Conservation (phyloP, 2,888 invertebrate species). For the Trichogramma evanescens region DNA sequence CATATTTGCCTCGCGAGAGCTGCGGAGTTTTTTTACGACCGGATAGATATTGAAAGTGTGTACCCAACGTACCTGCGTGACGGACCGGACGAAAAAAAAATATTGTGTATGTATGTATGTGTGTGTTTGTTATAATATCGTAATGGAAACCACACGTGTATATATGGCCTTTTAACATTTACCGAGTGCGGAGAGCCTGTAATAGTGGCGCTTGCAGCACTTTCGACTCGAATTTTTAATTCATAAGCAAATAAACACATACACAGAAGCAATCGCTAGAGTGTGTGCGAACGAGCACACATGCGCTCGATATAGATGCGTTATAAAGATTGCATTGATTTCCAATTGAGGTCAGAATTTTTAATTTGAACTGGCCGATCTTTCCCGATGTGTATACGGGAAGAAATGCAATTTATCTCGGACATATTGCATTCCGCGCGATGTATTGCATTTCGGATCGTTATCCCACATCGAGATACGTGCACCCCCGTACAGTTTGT, state of each 20-base stretch:
- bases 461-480: background rate
- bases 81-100: no score
- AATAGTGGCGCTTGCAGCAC: background rate
- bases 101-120: no score
- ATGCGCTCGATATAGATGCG: no score
- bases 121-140: no score
- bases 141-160: no score
- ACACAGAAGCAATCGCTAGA: no score
- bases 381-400: background rate
- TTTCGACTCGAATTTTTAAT: background rate
- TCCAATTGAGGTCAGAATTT: slow-evolving; percentile 1
- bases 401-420: background rate
- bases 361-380: background rate
- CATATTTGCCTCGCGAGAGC: background rate
- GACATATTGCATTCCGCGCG: background rate
- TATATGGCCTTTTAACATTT: background rate
- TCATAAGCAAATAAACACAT: no score
- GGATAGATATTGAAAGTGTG: background rate
- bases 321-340: no score
- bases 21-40: background rate
- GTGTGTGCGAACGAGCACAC: no score
- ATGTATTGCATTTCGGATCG: background rate
- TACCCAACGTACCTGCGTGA: no score
- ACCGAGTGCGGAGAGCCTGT: background rate
- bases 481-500: no score